Base-by-base conservation (phyloP, 2,888 invertebrate species). In the Abscondita cerata region DNA sequence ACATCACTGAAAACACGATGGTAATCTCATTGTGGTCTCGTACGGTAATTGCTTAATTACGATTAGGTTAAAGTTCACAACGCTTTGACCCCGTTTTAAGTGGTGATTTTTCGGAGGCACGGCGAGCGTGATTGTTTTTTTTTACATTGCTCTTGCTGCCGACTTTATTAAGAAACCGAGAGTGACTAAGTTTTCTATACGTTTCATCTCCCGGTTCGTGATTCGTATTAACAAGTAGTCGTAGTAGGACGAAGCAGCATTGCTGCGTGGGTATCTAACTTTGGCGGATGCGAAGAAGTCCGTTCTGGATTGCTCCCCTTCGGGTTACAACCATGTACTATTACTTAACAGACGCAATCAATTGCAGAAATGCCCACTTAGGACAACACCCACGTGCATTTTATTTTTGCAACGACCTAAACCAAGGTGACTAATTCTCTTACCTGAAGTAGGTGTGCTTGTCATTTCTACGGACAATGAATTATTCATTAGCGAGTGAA, bases 151-250 rank as follows among this genome's bases (percentile, higher is more conserved):
- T 38, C 16, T 38, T 25, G 38, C 60, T 44, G 38, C 48, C 46
- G 48, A 47, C 62, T 41, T 18, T 44, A 41, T 44, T 16, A 44
- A 57, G 62, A 57, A 62, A 62, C 62, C 57, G 62, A 62, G 62
- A 62, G 62, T 62, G 62, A 57, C 56, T 56, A 61, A 50, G 40
- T 51, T 56, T 19, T 52, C 52, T 56, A 57, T 56, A 56, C 60
- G 55, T 55, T 61, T 61, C 55, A 57, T 61, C 56, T 57, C 31
- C 40, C 52, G 53, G 51, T 54, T 56, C 55, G 61, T 58, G 58
- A 31, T 51, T 65, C 53, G 61, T 57, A 54, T 57, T n/a, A 64
- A 40, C 54, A 57, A 48, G 48, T 48, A 48, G 48, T 44, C n/a
- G 44, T 44, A 59, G 58, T 59, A 55, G 63, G 58, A 59, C 52